Base-by-base conservation (phyloP, 2,113 vertebrate species). In the Gnathonemus echidnorhynchus region DNA sequence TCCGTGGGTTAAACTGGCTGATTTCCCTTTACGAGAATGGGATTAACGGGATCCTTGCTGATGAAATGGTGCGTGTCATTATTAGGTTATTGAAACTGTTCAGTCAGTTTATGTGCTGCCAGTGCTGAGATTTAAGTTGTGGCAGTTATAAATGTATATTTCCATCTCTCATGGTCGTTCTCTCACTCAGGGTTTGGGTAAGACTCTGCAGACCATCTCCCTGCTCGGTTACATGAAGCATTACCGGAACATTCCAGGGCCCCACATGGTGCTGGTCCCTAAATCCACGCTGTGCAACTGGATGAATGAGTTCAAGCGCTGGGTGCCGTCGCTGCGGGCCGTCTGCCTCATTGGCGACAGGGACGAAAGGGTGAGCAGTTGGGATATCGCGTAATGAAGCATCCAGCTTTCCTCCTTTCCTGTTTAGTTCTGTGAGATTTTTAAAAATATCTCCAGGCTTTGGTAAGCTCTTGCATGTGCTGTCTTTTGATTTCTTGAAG, bases 271-370 rank as follows among this genome's bases (percentile, higher is more conserved):
- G 83, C 96, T 99, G 93, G 98, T 99, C 92, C 98, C 98, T 8
- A 99, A 99, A 92, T 99, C 98, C 92, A 99, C 98, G n/a, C 96
- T 99, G 45, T 98, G 99, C 93, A 99, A 99, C 95, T 99, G 98
- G 98, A 99, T 99, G 98, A 98, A 97, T 85, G 98, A 99, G 92
- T 99, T 99, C 93, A 99, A 99, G 94, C 96, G 98, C 96, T 99
- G 98, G 98, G 98, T 99, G 0, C 98, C 98, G 17, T 98, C 98
- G 0, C 97, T 99, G 66, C 95, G 97, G n/a, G 98, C 98, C 0
- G 97, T 99, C 89, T 99, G 98, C 91, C 97, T 99, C 92, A 99
- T 99, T 0, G 98, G 98, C 84, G 97, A 97, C 95, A 95, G 98
- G 93, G 97, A 99, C 4, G 94, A 99, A 93, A 95, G 98, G 95